Base-by-base conservation (phyloP, 2,113 vertebrate genomes). In the Mirza zaza region DNA sequence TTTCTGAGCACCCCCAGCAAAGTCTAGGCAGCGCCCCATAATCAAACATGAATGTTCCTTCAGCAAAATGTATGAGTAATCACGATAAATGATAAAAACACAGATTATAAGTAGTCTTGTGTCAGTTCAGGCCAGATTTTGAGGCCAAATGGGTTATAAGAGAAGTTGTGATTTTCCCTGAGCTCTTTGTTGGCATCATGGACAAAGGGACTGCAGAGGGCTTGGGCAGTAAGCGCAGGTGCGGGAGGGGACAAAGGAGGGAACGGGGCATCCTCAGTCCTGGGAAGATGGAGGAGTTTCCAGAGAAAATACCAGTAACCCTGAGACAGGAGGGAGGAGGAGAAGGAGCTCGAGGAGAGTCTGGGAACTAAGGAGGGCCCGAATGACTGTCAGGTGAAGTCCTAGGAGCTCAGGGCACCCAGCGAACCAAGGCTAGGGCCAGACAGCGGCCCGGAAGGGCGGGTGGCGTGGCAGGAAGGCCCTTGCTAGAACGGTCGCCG, bases 381-480 rank as follows among this genome's bases (percentile, higher is more conserved):
- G 50, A 77, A 52, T 4, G 12, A 20, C 12, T 8, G 27, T 77
- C 8, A 8, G 12, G 55, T 52, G 18, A 8, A 25, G 61, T 67
- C 81, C 48, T 20, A 10, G 27, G 39, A 93, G 48, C 13, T n/a
- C 42, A 32, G 34, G 61, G 59, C 17, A 75, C 13, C 36, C 6
- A 23, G 27, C 3, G 42, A 57, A 27, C 61, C 36, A 36, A 4
- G 21, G 79, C 45, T 52, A 11, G 23, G 61, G 36, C 13, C 25
- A n/a, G 27, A 71, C 7, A 25, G 52, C 8, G 32, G n/a, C 52
- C 3, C 21, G 3, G 90, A 50, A n/a, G 2, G 4, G 2, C 5
- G 2, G 5, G 34, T 0, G 8, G 11, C 9, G 39, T 1, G 3
- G 34, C 17, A 45, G 13, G 48, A 17, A 8, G 36, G 32, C n/a